Base-by-base conservation (phyloP, 64 coral and sea anemone species). In the Stylophora pistillata region DNA sequence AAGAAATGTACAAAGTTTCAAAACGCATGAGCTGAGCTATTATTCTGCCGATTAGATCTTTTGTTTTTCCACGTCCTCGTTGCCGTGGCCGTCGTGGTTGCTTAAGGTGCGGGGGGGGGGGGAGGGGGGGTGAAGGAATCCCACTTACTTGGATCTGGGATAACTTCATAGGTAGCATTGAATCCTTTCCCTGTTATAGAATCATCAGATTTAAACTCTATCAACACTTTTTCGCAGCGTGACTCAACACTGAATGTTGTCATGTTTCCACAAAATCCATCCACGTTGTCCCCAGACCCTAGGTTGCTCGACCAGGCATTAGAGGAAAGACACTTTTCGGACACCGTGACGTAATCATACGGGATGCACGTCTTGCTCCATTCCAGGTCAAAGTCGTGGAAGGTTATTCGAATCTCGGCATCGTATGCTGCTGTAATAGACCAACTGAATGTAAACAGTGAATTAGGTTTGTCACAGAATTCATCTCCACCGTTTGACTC, bases 331-430 rank as follows among this genome's bases (percentile, higher is more conserved):
- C 87, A 94, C 32, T 73, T 58, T 54, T 90, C 88, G 28, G 85
- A 83, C 13, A 94, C 70, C 21, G 61, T 71, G 30, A 97, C 88
- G 58, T 62, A 87, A 68, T 97, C 95, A 66, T 97, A 97, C 14
- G 64, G 91, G 18, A 74, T 0, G 15, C 95, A 97, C 10, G 91
- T 88, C 68, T 97, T 97, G 52, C 95, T 97, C 18, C 58, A 85
- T 66, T 97, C 95, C 15, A 97, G 23, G 58, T 97, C 95, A 83
- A 97, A 93, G 47, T 92, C 95, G 28, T 87, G 75, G 81, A 97
- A 97, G 18, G 72, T 79, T 6, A 93, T 72, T 23, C 56, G 61
- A 5, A 97, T 84, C n/a, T 20, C 74, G 33, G 76, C 87, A 28
- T 82, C 52, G 74, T 81, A 83, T 18, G 74, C 66, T 17, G 30